Evolutionary conservation across 2,888 invertebrate species (phyloP), one percentile per base, ranked within the genome.

Genomic region (Hipparchia sbordonii): DNA sequence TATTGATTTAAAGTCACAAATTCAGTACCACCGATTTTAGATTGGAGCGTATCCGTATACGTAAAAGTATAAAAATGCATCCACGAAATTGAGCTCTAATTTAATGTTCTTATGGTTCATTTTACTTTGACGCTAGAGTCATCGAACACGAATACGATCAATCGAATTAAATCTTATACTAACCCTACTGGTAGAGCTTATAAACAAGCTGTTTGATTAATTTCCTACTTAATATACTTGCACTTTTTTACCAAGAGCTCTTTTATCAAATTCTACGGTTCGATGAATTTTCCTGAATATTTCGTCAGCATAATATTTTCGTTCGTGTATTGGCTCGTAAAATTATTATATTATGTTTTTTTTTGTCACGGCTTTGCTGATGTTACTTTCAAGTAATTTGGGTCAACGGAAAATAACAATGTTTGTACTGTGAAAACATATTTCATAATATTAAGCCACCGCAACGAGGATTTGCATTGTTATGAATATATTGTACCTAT

Each of bases 231-330:
- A 39, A 39, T 39, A 52, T 52, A 10, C 2, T 52, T 12, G 10
- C 5, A 10, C 52, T 52, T 12, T 52, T 52, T 12, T 4, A 52
- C 5, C 10, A 57, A 57, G 12, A 6, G 23, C 23, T 23, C 6
- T 13, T 13, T 7, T 57, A 13, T 57, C 46, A 62, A 13, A 13
- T 62, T 48, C 45, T 45, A n/a, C 45, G 13, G 48, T 48, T 62
- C 48, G 12, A 62, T 23, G 13, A 48, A 23, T n/a, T 61, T 5
- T 39, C n/a, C 45, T 45, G 45, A 61, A 61, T n/a, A 61, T 61
- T 61, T 62, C 62, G 62, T 62, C 48, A 48, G 62, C 62, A 62
- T 48, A 62, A 62, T 48, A 62, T 62, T 62, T 62, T 48, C n/a
- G 62, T 46, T 62, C 62, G 62, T 48, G 13, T 62, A 62, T 62